phyloP scores from a whole-genome alignment of 2,797 vertebrate genomes.

The Etheostoma nigrum region DNA sequence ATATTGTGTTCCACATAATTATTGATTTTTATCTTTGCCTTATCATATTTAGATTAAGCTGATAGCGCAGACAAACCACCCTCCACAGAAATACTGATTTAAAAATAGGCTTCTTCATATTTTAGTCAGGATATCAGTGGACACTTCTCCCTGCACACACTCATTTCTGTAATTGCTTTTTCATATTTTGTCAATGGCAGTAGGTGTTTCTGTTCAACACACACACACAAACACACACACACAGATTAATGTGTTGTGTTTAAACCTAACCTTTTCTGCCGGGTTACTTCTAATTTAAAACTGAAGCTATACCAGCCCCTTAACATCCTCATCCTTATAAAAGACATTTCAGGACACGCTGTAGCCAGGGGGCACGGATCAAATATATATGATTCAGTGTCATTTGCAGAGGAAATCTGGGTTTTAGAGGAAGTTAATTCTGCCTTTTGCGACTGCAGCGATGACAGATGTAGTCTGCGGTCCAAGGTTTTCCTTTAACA shows the following conservation, averaged over 20 bases:
- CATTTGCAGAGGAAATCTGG: slow-evolving; percentile 82
- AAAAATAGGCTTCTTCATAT: slow-evolving; percentile 43
- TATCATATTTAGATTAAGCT: slow-evolving; percentile 63
- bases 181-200: slow-evolving; percentile 62
- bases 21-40: slow-evolving; percentile 62
- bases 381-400: slow-evolving; percentile 83
- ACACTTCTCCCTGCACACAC: slow-evolving; percentile 49
- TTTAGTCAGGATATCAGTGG: slow-evolving; percentile 42
- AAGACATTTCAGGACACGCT: slow-evolving; percentile 81
- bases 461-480: slow-evolving; percentile 59
- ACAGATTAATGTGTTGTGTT: slow-evolving; percentile 83
- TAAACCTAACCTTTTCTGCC: slow-evolving; percentile 82
- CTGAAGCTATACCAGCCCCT: slow-evolving; percentile 72
- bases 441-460: slow-evolving; percentile 56
- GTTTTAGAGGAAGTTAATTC: slow-evolving; percentile 79
- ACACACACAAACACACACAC: slow-evolving; percentile 41
- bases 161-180: slow-evolving; percentile 72
- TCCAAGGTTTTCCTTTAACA: slow-evolving; percentile 26
- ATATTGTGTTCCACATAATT: slow-evolving; percentile 57
- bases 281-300: slow-evolving; percentile 85
- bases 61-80: slow-evolving; percentile 26
- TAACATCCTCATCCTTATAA: slow-evolving; percentile 84
- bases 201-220: slow-evolving; percentile 30
- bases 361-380: slow-evolving; percentile 82
- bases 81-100: slow-evolving; percentile 21